Conservation (phyloP, 2,888 invertebrate genomes). For the Orchesella flavescens region DNA sequence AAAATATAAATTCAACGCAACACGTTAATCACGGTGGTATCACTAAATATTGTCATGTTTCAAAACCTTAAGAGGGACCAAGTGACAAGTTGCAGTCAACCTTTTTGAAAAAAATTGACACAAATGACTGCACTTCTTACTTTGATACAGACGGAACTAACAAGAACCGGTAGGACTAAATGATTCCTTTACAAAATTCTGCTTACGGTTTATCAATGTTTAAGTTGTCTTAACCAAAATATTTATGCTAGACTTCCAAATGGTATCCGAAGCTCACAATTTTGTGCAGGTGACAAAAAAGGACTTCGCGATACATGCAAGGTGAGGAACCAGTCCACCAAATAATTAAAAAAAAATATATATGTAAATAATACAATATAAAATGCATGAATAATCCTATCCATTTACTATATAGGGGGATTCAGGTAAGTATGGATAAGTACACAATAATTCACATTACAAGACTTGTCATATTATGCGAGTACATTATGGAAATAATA, state of each 20-base stretch:
- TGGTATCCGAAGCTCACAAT: constrained; percentile 65
- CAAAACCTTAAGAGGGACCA: constrained; percentile 50
- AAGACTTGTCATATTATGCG: no score
- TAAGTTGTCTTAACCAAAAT: no score
- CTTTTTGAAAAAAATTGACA: constrained; percentile 41
- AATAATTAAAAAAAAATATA: no score
- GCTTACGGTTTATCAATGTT: no score
- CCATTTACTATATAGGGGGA: constrained; percentile 33
- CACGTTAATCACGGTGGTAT: background rate
- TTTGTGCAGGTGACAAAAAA: constrained; percentile 66
- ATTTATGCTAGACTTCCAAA: constrained; percentile 53
- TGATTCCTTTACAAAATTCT: background rate
- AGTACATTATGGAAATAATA: background rate
- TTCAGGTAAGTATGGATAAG: constrained; percentile 27
- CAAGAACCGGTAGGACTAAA: constrained; percentile 27
- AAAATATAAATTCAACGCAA: background rate
- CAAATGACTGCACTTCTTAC: constrained; percentile 52
- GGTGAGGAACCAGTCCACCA: no score
- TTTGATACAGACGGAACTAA: constrained; percentile 37
- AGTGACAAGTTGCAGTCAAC: constrained; percentile 64
- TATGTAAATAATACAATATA: background rate
- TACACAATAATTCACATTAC: background rate
- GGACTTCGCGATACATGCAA: constrained; percentile 62
- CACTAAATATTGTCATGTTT: background rate
- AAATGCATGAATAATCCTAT: background rate